These are phyloP conservation scores for Gavia stellata DNA, from an alignment of 2,113 vertebrate species.

Conservation along the genomic window DNA sequence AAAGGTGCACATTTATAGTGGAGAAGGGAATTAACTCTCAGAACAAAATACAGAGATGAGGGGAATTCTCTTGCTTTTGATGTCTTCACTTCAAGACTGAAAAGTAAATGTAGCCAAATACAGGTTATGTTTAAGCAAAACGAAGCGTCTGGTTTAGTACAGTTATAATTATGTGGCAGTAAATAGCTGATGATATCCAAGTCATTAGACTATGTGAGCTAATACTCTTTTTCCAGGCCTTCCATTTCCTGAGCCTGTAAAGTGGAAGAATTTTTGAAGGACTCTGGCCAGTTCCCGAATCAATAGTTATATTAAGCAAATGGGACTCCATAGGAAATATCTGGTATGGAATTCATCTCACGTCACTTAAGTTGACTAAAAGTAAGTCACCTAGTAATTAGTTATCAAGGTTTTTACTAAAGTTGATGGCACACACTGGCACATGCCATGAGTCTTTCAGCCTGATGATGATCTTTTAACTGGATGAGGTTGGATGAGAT, in stretches of 20 bases:
- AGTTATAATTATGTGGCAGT: not conserved
- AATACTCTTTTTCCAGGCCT: not conserved
- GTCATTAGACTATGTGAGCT: not conserved
- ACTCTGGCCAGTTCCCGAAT: not conserved
- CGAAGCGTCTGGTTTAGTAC: not conserved
- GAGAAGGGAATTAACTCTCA: not conserved
- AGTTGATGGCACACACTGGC: not conserved
- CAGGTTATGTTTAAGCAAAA: not conserved
- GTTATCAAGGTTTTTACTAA: not conserved
- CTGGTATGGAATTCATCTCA: not conserved
- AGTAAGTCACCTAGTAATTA: not conserved
- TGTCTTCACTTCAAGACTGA: not conserved
- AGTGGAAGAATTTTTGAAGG: not conserved
- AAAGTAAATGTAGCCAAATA: not conserved
- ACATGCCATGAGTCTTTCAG: not conserved
- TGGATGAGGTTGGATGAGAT: not conserved
- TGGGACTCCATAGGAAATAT: not conserved
- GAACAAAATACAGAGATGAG: not conserved
- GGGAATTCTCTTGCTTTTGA: not conserved
- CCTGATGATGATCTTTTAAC: not conserved
- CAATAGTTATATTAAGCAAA: not conserved
- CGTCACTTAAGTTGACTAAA: not conserved
- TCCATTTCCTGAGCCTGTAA: not conserved
- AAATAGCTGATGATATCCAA: not conserved
- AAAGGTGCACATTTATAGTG: not conserved